Percentiles rank a stretch among this genome's conserved stretches.
phyloP scores from a whole-genome alignment of 2,113 vertebrate genomes.

The Anthoscopus minutus region DNA sequence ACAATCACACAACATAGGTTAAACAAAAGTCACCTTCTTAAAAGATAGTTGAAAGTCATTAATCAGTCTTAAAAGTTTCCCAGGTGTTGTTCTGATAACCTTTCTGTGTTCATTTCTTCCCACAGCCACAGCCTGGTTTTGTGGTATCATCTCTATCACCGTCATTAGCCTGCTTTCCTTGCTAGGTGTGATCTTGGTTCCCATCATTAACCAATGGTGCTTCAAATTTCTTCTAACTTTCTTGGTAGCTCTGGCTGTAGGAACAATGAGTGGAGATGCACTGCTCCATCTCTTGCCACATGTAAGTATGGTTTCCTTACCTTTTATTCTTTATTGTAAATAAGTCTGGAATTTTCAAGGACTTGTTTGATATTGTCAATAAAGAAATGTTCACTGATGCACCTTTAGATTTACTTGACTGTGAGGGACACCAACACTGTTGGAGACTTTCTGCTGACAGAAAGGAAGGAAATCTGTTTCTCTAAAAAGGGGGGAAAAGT shows the following conservation, averaged over 20 bases:
- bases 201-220: conserved; percentile 96
- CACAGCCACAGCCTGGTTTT: conserved; percentile 87
- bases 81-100: conserved; percentile 17
- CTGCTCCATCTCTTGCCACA: conserved; percentile 96
- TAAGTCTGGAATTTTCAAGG: not conserved
- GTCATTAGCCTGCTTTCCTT: conserved; percentile 97
- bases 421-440: not conserved
- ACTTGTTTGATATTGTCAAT: not conserved
- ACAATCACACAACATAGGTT: not conserved
- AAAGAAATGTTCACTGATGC: not conserved
- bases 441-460: not conserved
- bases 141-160: conserved; percentile 95
- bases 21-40: not conserved
- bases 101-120: conserved; percentile 46
- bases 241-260: conserved; percentile 95
- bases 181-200: conserved; percentile 91
- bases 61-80: not conserved
- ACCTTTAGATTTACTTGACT: not conserved
- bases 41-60: not conserved
- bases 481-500: not conserved
- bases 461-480: not conserved
- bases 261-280: conserved; percentile 96
- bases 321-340: not conserved
- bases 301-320: conserved; percentile 69
- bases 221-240: conserved; percentile 99